phyloP scores from a whole-genome alignment of 2,888 invertebrate genomes.

The Leptodirus hochenwartii region DNA sequence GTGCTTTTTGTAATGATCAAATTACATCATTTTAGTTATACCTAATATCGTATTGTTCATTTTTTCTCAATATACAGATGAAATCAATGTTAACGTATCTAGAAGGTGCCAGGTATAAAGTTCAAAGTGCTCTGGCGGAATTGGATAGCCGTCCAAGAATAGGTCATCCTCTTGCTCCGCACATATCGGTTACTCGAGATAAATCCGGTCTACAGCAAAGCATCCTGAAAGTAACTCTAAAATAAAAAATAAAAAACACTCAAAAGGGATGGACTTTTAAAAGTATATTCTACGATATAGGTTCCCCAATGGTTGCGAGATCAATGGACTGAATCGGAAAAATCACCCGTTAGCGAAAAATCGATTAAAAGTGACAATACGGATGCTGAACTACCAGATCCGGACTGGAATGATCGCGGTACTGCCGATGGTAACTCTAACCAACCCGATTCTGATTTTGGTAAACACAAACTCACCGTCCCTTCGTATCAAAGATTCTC shows the following conservation, averaged over 20 bases:
- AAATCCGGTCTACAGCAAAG: conserved; percentile 80
- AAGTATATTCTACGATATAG: conserved; percentile 23
- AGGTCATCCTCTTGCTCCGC: conserved; percentile 66
- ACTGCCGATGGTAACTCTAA: conserved; percentile 72
- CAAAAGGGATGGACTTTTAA: neutral
- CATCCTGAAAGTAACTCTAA: conserved; percentile 45
- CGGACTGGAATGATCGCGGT: conserved; percentile 57
- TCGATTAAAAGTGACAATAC: conserved; percentile 22
- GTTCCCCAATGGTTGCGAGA: conserved; percentile 60
- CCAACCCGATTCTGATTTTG: conserved; percentile 74
- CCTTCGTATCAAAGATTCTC: too few relatives aligned
- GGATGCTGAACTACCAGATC: conserved; percentile 21
- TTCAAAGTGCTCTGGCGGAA: conserved; percentile 65
- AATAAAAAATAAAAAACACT: neutral
- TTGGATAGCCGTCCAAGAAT: conserved; percentile 60
- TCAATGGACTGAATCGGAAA: conserved; percentile 32
- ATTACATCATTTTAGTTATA: too few relatives aligned
- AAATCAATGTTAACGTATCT: conserved; percentile 81
- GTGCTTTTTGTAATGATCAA: too few relatives aligned
- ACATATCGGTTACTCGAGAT: conserved; percentile 76
- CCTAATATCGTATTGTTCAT: too few relatives aligned
- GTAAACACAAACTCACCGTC: conserved; percentile 25
- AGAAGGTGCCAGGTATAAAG: conserved; percentile 79
- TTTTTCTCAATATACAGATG: conserved; percentile 60
- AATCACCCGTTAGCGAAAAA: conserved; percentile 22